Percentiles rank a stretch among this genome's conserved stretches.
phyloP scores from a whole-genome alignment of 2,888 invertebrate species.

The Nebria brevicollis region DNA sequence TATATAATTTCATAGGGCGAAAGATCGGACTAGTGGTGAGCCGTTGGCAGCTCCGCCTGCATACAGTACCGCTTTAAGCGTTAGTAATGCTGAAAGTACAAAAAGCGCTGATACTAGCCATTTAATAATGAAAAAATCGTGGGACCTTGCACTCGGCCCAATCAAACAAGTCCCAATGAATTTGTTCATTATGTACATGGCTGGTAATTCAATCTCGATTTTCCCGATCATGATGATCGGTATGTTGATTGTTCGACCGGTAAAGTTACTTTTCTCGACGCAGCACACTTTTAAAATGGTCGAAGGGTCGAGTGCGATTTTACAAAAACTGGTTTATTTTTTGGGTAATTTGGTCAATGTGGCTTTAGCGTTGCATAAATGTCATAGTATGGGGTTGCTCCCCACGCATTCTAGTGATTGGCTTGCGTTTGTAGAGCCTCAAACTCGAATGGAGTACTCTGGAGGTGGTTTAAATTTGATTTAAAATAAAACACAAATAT shows the following conservation, averaged over 20 bases:
- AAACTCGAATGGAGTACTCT: conserved; percentile 83
- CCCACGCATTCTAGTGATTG: conserved; percentile 98
- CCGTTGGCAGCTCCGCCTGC: conserved; percentile 82
- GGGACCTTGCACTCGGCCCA: conserved; percentile 96
- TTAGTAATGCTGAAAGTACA: conserved; percentile 80
- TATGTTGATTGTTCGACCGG: conserved; percentile 96
- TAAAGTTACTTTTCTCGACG: conserved; percentile 93
- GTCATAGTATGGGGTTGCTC: conserved; percentile 96
- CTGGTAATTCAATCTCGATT: conserved; percentile 98
- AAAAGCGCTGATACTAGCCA: conserved; percentile 86
- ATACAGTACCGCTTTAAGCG: conserved; percentile 77
- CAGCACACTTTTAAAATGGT: conserved; percentile 93
- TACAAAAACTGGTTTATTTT: conserved; percentile 93
- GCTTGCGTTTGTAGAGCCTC: conserved; percentile 96
- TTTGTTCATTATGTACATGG: conserved; percentile 99
- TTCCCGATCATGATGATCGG: conserved; percentile 99
- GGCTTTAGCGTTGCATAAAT: conserved; percentile 92
- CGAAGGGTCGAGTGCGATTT: conserved; percentile 88
- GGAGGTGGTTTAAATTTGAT: conserved; percentile 81
- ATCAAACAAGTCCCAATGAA: conserved; percentile 99
- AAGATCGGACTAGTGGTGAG: conserved; percentile 39
- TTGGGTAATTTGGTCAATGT: conserved; percentile 94
- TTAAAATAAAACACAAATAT: conserved; percentile 51
- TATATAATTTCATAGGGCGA: conserved; percentile 11
- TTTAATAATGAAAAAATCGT: conserved; percentile 91